Evolutionary conservation across 2,888 invertebrate species (phyloP), one percentile per base, ranked within the genome.

Genomic region (Dascillus cervinus): DNA sequence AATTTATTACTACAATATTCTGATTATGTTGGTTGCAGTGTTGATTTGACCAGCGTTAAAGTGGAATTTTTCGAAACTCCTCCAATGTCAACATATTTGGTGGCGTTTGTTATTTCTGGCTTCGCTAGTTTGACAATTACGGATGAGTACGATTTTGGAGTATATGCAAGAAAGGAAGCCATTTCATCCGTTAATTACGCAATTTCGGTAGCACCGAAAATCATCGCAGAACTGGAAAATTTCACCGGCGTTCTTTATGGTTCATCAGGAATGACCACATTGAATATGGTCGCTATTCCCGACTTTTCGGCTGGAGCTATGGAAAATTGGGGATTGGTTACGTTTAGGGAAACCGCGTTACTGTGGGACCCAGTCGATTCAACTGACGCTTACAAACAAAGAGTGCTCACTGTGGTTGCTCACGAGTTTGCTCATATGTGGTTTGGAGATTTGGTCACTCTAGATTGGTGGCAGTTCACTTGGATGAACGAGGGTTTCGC

Each of bases 281-380:
- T 89, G 60, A 84, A 90, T 53, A 77, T 89, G 53, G 77, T 88
- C n/a, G 89, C 87, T 2, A 72, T 92, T 36, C 81, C 87, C 0
- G 86, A 90, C 56, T 89, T 90, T 58, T 72, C 74, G 25, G 79
- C 83, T 41, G 86, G 85, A 22, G 90, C 90, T 29, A 90, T 91
- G 90, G 89, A 90, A 57, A 91, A 92, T 58, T 91, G 90, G 89
- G 91, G 90, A 4, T 67, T 91, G 12, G 72, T 89, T 4, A 89
- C 84, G 2, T 91, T 38, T 56, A 77, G 80, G 44, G 80, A 80
- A 55, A 73, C 75, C 3, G 60, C 70, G 1, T 63, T 81, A 22
- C 56, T 81, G 2, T 69, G 66, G 44, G 62, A 69, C 30, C 47
- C 50, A 11, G 32, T 44, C 0, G 58, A 71, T 15, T 69, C 71